Evolutionary conservation across 2,797 vertebrate genomes (phyloP), one percentile per base, ranked within the genome.

Genomic region (Anisognathus igniventris): DNA sequence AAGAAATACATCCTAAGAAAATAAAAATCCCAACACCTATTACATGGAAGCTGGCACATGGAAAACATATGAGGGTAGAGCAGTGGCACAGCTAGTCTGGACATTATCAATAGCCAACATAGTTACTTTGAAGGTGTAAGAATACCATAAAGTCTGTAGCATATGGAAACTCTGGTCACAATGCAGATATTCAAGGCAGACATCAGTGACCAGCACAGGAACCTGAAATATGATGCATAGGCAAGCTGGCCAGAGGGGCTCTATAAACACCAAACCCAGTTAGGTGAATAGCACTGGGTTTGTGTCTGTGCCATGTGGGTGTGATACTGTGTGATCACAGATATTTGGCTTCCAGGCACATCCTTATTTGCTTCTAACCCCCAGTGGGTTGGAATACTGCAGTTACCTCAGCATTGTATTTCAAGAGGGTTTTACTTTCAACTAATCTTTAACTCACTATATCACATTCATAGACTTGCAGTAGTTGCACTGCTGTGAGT

Each of bases 1-100:
- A 92, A 95, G 45, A 95, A 95, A 84, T 20, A 76, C 23, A 91
- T 35, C 31, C 33, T 50, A 78, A 79, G 76, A 94, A 85, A 86
- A 74, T 53, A 39, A 88, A 83, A 94, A 93, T 78, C n/a, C 51
- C 40, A 68, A 58, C 16, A 74, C 23, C 67, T 86, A 65, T 30
- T 77, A 77, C 35, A 50, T 0, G 31, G 64, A 84, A 93, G 39
- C 62, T 77, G n/a, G n/a, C 51, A 78, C 19, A 28, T 2, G 10
- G 12, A 68, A 77, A 92, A 60, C 24, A 56, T 10, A 60, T 0
- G 7, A 31, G 30, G 22, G 64, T 47, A 89, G 23, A 90, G 48
- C 61, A 86, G 35, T 3, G 4, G 33, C 39, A 81, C 44, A 77
- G 50, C 24, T 45, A 48, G 10, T n/a, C 33, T 82, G 62, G 42